Percentiles rank a stretch among this genome's conserved stretches.
These are phyloP conservation scores for Myathropa florea DNA, from an alignment of 2,888 invertebrate species.

Conservation along the genomic window DNA sequence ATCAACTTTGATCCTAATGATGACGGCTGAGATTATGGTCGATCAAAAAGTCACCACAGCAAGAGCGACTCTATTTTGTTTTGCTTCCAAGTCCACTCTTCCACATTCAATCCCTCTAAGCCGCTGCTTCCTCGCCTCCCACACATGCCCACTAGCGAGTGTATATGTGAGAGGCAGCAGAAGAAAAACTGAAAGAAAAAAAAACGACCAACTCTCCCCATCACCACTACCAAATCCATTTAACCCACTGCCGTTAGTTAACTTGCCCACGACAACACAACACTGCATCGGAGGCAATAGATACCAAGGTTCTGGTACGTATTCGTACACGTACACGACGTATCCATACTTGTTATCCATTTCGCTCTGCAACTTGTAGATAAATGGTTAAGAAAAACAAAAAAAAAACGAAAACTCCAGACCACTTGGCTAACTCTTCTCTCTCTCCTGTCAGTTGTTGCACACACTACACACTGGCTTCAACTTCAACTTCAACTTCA, in stretches of 20 bases:
- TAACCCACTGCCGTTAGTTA: slow-evolving; percentile 68
- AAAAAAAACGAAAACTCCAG: slow-evolving; percentile 35
- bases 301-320: slow-evolving; percentile 20
- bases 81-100: background rate
- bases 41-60: slow-evolving; percentile 43
- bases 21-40: slow-evolving; percentile 19
- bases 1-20: slow-evolving; percentile 3
- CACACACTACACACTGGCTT: background rate
- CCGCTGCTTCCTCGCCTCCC: background rate
- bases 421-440: background rate
- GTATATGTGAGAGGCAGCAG: background rate
- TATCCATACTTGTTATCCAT: background rate
- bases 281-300: slow-evolving; percentile 7
- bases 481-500: background rate
- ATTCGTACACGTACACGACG: background rate
- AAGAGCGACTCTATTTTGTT: background rate
- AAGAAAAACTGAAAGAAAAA: too few species aligned
- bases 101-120: too few species aligned
- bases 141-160: background rate
- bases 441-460: background rate
- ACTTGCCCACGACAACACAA: slow-evolving; percentile 33
- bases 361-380: slow-evolving; percentile 61
- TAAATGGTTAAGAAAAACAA: background rate
- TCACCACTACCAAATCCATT: slow-evolving; percentile 49
- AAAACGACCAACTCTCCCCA: slow-evolving; percentile 23